These are phyloP conservation scores for Furnarius figulus DNA, from an alignment of 2,113 vertebrate genomes.

Conservation along the genomic window DNA sequence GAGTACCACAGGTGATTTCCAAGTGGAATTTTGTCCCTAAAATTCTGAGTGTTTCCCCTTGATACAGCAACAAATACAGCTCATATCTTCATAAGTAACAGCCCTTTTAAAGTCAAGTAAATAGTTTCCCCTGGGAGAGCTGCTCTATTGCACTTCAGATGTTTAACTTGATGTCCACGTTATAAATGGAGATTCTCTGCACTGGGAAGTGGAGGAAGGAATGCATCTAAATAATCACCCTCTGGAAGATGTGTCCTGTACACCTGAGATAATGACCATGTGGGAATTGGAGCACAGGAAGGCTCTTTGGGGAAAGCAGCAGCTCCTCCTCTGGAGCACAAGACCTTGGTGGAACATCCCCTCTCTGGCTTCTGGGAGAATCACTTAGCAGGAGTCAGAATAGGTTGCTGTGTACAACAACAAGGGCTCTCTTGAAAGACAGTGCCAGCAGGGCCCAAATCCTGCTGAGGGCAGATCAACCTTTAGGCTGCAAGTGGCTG, in stretches of 20 bases:
- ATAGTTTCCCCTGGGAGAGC: neutral
- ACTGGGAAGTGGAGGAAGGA: neutral
- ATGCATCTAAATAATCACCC: neutral
- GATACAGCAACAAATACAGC: neutral
- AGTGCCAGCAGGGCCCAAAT: neutral
- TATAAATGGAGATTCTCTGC: neutral
- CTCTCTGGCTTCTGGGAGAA: neutral
- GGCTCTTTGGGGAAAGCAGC: neutral
- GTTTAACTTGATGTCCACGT: fast-evolving
- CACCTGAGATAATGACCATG: fast-evolving
- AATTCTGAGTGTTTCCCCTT: neutral
- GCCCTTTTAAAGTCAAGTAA: neutral
- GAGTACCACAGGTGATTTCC: neutral
- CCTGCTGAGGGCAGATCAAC: neutral
- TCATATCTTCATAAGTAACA: neutral
- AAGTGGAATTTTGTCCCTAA: neutral
- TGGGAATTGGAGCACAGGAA: neutral
- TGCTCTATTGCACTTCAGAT: fast-evolving
- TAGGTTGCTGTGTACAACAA: neutral
- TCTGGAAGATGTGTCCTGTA: neutral
- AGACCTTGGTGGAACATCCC: neutral
- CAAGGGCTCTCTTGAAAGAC: neutral
- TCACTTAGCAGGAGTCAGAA: neutral
- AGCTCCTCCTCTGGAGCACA: neutral
- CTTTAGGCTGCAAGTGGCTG: neutral